These are phyloP conservation scores for Oxygymnocypris stewartii DNA, from an alignment of 2,113 vertebrate species.

Conservation along the genomic window DNA sequence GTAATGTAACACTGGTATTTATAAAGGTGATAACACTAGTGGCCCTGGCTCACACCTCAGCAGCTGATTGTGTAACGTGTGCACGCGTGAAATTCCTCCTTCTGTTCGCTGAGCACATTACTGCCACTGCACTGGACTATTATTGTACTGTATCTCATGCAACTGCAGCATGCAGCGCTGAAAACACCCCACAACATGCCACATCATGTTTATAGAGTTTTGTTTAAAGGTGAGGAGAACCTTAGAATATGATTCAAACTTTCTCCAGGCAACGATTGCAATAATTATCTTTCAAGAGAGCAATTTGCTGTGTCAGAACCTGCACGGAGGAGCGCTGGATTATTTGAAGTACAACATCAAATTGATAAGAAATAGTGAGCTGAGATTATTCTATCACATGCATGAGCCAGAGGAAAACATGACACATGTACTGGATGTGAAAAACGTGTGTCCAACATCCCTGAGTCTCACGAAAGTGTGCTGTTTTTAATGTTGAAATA, in stretches of 20 bases:
- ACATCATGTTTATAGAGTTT: slow-evolving; percentile 60
- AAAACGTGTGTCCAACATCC: not conserved
- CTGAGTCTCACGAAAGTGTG: not conserved
- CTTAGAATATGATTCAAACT: slow-evolving; percentile 56
- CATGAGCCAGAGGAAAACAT: not conserved
- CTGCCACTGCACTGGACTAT: not conserved
- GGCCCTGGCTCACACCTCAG: slow-evolving; percentile 23
- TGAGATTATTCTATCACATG: not conserved
- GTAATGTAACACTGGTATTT: slow-evolving; percentile 23
- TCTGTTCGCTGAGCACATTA: not conserved
- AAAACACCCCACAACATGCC: slow-evolving; percentile 53
- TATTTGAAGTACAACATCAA: slow-evolving; percentile 47
- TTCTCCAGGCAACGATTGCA: slow-evolving; percentile 57
- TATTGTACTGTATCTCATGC: slow-evolving; percentile 6
- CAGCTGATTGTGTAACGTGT: slow-evolving; percentile 40
- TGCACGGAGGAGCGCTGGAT: slow-evolving; percentile 51
- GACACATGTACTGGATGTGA: not conserved
- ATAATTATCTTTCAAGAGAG: slow-evolving; percentile 47
- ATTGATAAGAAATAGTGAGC: not conserved
- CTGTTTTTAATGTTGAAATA: not conserved
- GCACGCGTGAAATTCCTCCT: slow-evolving; percentile 37
- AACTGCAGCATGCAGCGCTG: not conserved
- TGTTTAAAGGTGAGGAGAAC: slow-evolving; percentile 53
- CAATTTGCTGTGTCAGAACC: slow-evolving; percentile 67
- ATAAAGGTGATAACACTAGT: slow-evolving; percentile 12